Percentiles rank a stretch among this genome's conserved stretches.
Conservation (phyloP, 2,113 vertebrate species). For the Rhagologus leucostigma region DNA sequence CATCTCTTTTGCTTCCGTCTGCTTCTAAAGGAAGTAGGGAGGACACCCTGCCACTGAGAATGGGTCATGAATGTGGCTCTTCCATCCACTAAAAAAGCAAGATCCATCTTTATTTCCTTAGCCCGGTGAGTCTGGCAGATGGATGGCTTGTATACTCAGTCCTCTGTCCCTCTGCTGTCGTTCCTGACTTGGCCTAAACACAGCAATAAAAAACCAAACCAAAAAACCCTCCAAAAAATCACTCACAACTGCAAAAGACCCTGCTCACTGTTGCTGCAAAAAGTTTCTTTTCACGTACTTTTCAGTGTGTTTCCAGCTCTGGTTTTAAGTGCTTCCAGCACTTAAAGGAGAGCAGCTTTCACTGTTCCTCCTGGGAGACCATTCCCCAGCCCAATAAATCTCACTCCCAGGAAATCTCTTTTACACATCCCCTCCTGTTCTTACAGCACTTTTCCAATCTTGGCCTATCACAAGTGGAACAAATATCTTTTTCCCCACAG, state of each 20-base stretch:
- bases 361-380: neutral
- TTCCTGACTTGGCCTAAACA: neutral
- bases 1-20: rapidly evolving
- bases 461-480: neutral
- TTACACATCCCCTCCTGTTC: neutral
- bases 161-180: neutral
- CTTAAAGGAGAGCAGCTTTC: neutral
- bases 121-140: neutral
- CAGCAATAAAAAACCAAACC: neutral
- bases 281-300: neutral
- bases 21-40: neutral
- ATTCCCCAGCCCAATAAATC: neutral
- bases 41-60: neutral
- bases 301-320: neutral
- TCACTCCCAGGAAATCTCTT: neutral
- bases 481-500: neutral
- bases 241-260: neutral
- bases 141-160: neutral
- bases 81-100: neutral
- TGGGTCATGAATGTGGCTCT: neutral
- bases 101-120: neutral
- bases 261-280: neutral
- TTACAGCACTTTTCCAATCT: neutral
- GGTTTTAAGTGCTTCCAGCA: neutral
- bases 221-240: no score